Conservation (phyloP, 2,888 invertebrate species). For the Trichopria drosophilae region DNA sequence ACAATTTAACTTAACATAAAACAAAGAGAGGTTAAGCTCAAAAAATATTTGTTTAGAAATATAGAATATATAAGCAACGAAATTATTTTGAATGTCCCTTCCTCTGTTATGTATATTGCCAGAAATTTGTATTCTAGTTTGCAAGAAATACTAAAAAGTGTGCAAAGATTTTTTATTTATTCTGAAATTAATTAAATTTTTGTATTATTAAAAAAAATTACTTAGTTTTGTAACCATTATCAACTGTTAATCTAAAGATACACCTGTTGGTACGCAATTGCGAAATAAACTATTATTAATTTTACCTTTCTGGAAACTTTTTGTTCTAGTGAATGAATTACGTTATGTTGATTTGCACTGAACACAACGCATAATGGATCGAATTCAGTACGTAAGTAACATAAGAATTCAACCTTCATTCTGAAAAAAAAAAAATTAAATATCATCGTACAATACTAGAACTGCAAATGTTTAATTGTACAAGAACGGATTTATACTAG, state of each 20-base stretch:
- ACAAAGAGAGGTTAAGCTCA: too few relatives aligned
- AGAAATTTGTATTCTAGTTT: constrained; percentile 4
- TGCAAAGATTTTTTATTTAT: constrained; percentile 7
- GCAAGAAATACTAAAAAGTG: constrained; percentile 2
- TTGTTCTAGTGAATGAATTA: constrained; percentile 81
- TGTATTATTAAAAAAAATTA: neutral
- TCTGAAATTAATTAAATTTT: neutral
- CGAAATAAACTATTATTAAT: constrained; percentile 10
- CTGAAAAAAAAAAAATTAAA: constrained; percentile 58
- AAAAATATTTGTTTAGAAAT: too few relatives aligned
- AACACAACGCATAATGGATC: constrained; percentile 84
- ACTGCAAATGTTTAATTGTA: too few relatives aligned
- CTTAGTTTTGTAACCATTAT: too few relatives aligned
- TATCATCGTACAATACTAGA: too few relatives aligned
- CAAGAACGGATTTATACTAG: too few relatives aligned
- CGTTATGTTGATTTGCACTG: constrained; percentile 70
- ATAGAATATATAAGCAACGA: too few relatives aligned
- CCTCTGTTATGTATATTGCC: too few relatives aligned
- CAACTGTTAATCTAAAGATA: too few relatives aligned
- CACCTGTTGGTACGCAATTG: too few relatives aligned
- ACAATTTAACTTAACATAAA: too few relatives aligned
- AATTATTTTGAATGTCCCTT: too few relatives aligned
- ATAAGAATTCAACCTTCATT: constrained; percentile 72
- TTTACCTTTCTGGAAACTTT: constrained; percentile 70
- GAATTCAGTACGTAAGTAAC: constrained; percentile 83